Conservation (phyloP, 1,140 invertebrate genomes). For the Temnothorax longispinosus region DNA sequence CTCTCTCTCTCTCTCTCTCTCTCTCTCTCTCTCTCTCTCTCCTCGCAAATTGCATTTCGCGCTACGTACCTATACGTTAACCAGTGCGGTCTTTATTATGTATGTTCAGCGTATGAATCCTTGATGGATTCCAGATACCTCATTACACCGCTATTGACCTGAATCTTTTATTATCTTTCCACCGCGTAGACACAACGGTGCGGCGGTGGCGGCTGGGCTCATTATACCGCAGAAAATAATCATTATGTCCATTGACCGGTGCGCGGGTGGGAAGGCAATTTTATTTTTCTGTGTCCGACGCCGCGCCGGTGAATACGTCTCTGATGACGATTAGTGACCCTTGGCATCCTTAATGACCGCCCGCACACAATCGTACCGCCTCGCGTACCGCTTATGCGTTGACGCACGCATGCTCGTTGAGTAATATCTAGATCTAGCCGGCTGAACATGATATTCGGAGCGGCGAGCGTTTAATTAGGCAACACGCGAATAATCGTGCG, state of each 20-base stretch:
- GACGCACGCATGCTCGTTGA: constrained; percentile 60
- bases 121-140: constrained; percentile 77
- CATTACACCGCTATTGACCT: constrained; percentile 81
- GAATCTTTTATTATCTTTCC: constrained; percentile 81
- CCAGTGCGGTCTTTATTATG: constrained; percentile 57
- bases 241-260: constrained; percentile 77
- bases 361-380: constrained; percentile 50
- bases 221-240: constrained; percentile 79
- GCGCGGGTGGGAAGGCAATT: constrained; percentile 68
- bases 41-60: constrained; percentile 56
- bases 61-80: constrained; percentile 54
- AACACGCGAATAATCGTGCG: constrained; percentile 65
- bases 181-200: constrained; percentile 62
- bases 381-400: constrained; percentile 18
- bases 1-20: not conserved
- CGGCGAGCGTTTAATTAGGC: constrained; percentile 70
- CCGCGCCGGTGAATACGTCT: constrained; percentile 77
- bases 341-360: constrained; percentile 79
- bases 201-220: constrained; percentile 67
- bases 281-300: constrained; percentile 75
- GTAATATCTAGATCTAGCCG: constrained; percentile 70
- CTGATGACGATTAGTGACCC: constrained; percentile 81
- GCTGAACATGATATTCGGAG: constrained; percentile 64
- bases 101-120: constrained; percentile 66
- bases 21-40: not conserved